Percentiles rank a stretch among this genome's conserved stretches.
phyloP scores from a whole-genome alignment of 2,113 vertebrate genomes.

The Phrynosoma platyrhinos region DNA sequence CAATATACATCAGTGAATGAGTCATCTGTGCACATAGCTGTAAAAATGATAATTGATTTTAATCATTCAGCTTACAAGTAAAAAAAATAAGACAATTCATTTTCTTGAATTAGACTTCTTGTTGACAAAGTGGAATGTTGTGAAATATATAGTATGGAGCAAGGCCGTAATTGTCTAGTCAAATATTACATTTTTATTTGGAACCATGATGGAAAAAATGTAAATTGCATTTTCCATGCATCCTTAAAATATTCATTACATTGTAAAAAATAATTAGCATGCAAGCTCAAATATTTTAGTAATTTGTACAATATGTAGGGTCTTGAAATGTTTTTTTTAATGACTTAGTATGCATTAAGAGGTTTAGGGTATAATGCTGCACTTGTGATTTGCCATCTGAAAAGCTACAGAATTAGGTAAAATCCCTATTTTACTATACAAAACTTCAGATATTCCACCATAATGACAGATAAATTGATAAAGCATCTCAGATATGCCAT shows the following conservation, averaged over 20 bases:
- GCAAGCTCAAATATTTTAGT: not conserved
- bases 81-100: slow-evolving; percentile 28
- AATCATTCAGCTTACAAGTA: slow-evolving; percentile 54
- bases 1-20: slow-evolving; percentile 32
- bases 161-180: not conserved
- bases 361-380: not conserved
- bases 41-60: slow-evolving; percentile 48
- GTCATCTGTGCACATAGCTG: slow-evolving; percentile 29
- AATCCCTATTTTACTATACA: not conserved
- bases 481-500: too few species aligned
- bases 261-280: slow-evolving; percentile 16
- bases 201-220: not conserved
- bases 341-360: not conserved
- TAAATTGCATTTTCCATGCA: not conserved
- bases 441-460: too few species aligned
- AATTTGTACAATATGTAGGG: not conserved
- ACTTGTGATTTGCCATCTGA: not conserved
- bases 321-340: not conserved
- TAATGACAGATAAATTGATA: too few species aligned
- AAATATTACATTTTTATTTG: slow-evolving; percentile 15
- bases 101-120: slow-evolving; percentile 43
- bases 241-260: not conserved
- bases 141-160: slow-evolving; percentile 36
- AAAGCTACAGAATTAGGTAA: not conserved
- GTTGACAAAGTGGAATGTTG: slow-evolving; percentile 18